phyloP scores from a whole-genome alignment of 2,888 invertebrate genomes.

The Apoda limacodes region DNA sequence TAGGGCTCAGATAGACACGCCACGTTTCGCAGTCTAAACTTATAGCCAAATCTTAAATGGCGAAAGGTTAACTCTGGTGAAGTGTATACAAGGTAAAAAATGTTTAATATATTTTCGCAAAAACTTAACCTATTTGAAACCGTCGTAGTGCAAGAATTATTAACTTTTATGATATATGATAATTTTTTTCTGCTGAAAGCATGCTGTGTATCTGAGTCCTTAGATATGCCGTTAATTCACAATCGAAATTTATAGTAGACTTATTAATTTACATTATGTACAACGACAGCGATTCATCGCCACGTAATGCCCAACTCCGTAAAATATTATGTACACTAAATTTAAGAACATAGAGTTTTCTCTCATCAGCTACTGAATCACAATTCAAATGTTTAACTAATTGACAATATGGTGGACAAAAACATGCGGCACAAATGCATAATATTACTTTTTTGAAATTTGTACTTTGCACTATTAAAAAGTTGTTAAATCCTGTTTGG shows the following conservation, averaged over 20 bases:
- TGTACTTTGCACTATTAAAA: slow-evolving; percentile 63
- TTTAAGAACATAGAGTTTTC: slow-evolving; percentile 66
- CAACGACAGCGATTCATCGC: slow-evolving; percentile 52
- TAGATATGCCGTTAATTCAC: slow-evolving; percentile 27
- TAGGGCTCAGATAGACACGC: too few species aligned
- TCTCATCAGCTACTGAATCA: slow-evolving; percentile 70
- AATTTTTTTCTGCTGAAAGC: too few species aligned
- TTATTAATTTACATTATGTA: slow-evolving; percentile 64
- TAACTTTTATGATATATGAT: too few species aligned
- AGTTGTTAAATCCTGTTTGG: slow-evolving; percentile 61
- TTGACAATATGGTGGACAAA: too few species aligned
- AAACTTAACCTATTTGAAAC: too few species aligned
- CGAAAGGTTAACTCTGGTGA: too few species aligned
- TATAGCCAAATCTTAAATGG: too few species aligned
- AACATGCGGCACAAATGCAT: slow-evolving; percentile 63
- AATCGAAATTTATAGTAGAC: slow-evolving; percentile 51
- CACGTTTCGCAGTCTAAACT: too few species aligned
- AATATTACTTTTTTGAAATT: slow-evolving; percentile 62
- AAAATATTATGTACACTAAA: slow-evolving; percentile 65
- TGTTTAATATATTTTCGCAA: too few species aligned
- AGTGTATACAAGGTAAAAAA: too few species aligned
- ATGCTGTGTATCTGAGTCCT: slow-evolving; percentile 19
- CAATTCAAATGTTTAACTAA: slow-evolving; percentile 68
- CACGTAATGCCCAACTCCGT: slow-evolving; percentile 67
- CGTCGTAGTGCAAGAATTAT: too few species aligned